phyloP scores from a whole-genome alignment of 2,113 vertebrate genomes.

The Pygoscelis antarcticus region DNA sequence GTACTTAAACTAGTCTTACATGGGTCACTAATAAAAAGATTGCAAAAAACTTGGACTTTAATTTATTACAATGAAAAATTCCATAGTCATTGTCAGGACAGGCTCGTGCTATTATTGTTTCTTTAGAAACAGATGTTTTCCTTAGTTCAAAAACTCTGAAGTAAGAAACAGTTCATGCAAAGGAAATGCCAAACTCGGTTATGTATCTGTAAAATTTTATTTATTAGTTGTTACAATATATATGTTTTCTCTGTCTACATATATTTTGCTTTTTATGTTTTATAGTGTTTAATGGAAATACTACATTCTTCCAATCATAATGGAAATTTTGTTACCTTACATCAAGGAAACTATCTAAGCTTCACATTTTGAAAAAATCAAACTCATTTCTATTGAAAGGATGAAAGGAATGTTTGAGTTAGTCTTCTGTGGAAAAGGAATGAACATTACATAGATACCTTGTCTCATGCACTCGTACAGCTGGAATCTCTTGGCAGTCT shows the following conservation, averaged over 20 bases:
- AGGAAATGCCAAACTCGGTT: background rate
- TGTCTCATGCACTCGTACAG: background rate
- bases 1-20: background rate
- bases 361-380: background rate
- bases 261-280: background rate
- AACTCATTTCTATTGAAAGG: background rate
- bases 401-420: background rate
- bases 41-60: background rate
- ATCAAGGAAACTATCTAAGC: background rate
- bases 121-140: background rate
- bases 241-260: background rate
- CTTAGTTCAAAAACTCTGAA: background rate
- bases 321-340: background rate
- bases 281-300: background rate
- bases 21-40: background rate
- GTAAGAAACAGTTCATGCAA: background rate
- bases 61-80: background rate
- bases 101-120: fast-evolving
- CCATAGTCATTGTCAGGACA: background rate
- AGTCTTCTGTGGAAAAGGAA: background rate
- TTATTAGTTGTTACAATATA: background rate
- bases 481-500: background rate
- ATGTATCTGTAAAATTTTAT: background rate
- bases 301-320: background rate
- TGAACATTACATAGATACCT: background rate